Evolutionary conservation across 2,113 vertebrate species (phyloP), one percentile per base, ranked within the genome.

Genomic region (Aviceda subcristata): DNA sequence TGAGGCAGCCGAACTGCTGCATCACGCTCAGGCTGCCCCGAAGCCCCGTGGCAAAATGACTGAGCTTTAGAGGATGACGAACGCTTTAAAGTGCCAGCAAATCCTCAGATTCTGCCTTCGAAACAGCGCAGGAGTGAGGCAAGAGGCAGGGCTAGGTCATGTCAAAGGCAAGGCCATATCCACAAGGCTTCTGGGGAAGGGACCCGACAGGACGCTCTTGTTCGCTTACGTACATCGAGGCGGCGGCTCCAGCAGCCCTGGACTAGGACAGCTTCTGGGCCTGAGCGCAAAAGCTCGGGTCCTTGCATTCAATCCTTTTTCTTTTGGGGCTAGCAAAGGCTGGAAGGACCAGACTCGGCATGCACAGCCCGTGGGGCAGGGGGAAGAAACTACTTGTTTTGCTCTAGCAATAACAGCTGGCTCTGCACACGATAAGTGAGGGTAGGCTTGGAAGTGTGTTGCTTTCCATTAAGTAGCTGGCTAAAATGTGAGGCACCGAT

Each of bases 281-380:
- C 27, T 32, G 66, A 59, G 18, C 21, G 30, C 46, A 38, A 92
- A 86, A 51, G 10, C 15, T 34, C 2, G 0, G 46, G 59, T 83
- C 32, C 57, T 69, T 67, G 32, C 13, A 5, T 76, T 67, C 48
- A 46, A 17, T 79, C 19, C 6, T 68, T 67, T 66, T 71, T 55
- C 18, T 66, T 86, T 19, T 46, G 51, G 30, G 39, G 57, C 27
- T 68, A 48, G 51, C 29, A 79, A 56, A 79, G 36, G 56, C 66
- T 95, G 77, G 50, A 90, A 91, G 60, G 86, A 80, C 88, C 81
- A 94, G 96, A 96, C 75, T 86, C 59, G 5, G 92, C 95, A 93
- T 38, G 94, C 59, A 92, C 8, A 92, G 78, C 94, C 93, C 88
- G 90, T 10, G 2, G 90, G 94, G 93, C 84, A 88, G 1, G 0